A percentile compares a stretch with the other conserved stretches of the same genome.
These are phyloP conservation scores for Temnothorax rugatulus DNA, from an alignment of 2,888 invertebrate genomes.

Conservation along the genomic window DNA sequence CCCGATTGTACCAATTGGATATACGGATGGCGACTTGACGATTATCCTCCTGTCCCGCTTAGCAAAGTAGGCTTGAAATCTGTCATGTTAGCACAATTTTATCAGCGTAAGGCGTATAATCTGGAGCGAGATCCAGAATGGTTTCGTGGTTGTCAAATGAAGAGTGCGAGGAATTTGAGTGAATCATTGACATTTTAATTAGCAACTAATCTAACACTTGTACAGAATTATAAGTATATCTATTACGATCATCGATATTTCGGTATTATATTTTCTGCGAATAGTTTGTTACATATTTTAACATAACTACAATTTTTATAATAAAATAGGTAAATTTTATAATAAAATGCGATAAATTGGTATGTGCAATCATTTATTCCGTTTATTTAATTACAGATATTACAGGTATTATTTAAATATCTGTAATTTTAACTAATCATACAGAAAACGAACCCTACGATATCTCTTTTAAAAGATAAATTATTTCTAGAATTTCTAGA, in stretches of 20 bases:
- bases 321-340: conserved; percentile 11
- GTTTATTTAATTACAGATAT: no score
- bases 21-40: conserved; percentile 81
- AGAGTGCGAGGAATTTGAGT: conserved; percentile 76
- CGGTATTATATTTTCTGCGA: conserved; percentile 1
- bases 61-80: conserved; percentile 71
- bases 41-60: conserved; percentile 71
- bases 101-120: conserved; percentile 77
- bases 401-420: not conserved
- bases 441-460: not conserved
- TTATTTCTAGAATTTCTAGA: not conserved
- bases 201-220: not conserved
- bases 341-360: conserved; percentile 5
- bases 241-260: not conserved
- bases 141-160: conserved; percentile 73
- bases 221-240: not conserved
- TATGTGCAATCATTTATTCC: not conserved
- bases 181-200: conserved; percentile 68
- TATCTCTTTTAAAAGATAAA: not conserved
- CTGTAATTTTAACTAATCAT: not conserved
- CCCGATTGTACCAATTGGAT: conserved; percentile 82
- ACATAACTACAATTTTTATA: not conserved
- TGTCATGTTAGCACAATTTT: conserved; percentile 77
- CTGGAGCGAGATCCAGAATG: conserved; percentile 77
- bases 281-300: conserved; percentile 8